Conservation (phyloP, 2,888 invertebrate species). For the Allophyes oxyacanthae region DNA sequence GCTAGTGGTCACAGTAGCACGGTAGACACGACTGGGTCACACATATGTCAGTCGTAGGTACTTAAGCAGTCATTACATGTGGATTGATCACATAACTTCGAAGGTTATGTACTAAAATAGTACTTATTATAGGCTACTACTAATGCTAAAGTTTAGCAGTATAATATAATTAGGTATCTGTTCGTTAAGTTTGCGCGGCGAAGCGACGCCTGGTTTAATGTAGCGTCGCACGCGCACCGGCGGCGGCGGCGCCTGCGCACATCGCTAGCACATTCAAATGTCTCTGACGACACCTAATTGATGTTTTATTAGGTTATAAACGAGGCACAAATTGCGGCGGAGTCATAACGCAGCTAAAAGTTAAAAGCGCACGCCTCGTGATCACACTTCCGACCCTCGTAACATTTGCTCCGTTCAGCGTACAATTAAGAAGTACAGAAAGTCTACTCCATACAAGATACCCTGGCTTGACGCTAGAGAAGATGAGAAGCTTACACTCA, state of each 20-base stretch:
- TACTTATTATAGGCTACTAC: too few relatives aligned
- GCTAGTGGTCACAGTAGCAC: too few relatives aligned
- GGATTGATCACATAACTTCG: too few relatives aligned
- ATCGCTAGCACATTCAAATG: constrained; percentile 1
- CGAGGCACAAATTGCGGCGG: constrained; percentile 11
- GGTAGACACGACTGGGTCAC: too few relatives aligned
- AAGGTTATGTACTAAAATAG: too few relatives aligned
- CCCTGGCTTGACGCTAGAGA: too few relatives aligned
- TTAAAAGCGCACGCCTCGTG: constrained; percentile 16
- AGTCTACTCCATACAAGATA: background rate
- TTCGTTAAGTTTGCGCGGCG: constrained; percentile 28
- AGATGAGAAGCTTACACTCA: too few relatives aligned
- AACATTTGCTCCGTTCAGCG: constrained; percentile 2
- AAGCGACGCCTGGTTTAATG: constrained; percentile 18
- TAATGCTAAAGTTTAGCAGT: too few relatives aligned
- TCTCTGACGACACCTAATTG: constrained; percentile 18
- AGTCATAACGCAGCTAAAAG: constrained; percentile 16
- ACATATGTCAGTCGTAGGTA: too few relatives aligned
- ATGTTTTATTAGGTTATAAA: constrained; percentile 32
- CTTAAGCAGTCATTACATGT: too few relatives aligned
- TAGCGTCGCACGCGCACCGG: constrained; percentile 13
- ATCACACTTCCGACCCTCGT: constrained; percentile 39
- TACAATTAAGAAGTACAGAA: constrained; percentile 6
- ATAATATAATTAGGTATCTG: constrained; percentile 6
- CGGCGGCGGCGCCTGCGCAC: background rate